Base-by-base conservation (phyloP, 2,888 invertebrate genomes). In the Drosophila kuntzei region DNA sequence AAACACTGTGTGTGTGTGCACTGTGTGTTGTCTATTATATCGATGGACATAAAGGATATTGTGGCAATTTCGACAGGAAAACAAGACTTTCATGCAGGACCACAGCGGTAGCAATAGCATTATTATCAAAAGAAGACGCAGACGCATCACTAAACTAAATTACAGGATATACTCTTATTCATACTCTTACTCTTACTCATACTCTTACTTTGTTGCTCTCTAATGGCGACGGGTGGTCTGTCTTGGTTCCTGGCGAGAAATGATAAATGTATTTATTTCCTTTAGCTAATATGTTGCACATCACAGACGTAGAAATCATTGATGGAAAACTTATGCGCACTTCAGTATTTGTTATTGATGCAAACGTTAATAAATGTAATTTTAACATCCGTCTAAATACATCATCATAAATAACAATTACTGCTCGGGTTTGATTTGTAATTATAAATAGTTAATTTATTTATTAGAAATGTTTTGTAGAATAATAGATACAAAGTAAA, bases 201-300 rank as follows among this genome's bases (percentile, higher is more conserved):
- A 27, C 53, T 54, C 61, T 46, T 14, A 18, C 25, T 34, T 55
- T 60, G 44, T 41, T 27, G 50, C 65, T 55, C 27, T 47, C 79
- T 72, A 76, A 68, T 75, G 83, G 66, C 90, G 67, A 83, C 89
- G 89, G 90, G 90, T 78, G 90, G 90, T 90, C 90, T 61, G 65
- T 67, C 79, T 70, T 54, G 67, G 68, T 76, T 84, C 80, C 79
- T 71, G 76, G 64, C 71, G 69, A 85, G 79, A 85, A 89, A 90
- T 90, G 90, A 90, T 83, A 90, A 90, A 90, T 90, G 89, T 90
- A 80, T 89, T 89, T 87, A 79, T 80, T 88, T 89, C 82, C 79
- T 79, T 82, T 73, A 32, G 54, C 65, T 70, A 71, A 75, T 75
- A 71, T 71, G 71, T 46, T 65, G 57, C 74, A 71, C 54, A 67